These are phyloP conservation scores for Caloenas nicobarica DNA, from an alignment of 2,113 vertebrate species.

Conservation along the genomic window DNA sequence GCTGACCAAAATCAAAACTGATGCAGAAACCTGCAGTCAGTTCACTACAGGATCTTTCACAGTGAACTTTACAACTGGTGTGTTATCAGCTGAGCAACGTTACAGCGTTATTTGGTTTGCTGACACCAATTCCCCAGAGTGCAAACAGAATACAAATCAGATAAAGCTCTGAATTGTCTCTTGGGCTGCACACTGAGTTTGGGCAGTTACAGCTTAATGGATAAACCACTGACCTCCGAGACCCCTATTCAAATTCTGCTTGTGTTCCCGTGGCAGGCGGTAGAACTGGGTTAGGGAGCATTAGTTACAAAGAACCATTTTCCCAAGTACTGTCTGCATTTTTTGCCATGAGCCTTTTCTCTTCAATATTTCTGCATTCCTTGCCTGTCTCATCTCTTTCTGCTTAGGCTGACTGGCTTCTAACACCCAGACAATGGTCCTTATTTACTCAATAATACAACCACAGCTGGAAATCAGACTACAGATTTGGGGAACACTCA, in stretches of 20 bases:
- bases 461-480: background rate
- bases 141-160: conserved; percentile 21
- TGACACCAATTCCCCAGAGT: background rate
- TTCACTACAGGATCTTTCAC: background rate
- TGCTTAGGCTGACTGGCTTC: background rate
- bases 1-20: background rate
- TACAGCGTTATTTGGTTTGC: background rate
- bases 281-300: conserved; percentile 1
- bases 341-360: conserved; percentile 4
- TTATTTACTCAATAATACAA: conserved; percentile 21
- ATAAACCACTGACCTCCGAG: background rate
- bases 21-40: background rate
- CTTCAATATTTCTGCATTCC: background rate
- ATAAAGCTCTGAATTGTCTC: background rate
- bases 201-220: background rate
- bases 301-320: background rate
- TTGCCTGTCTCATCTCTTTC: conserved; percentile 24
- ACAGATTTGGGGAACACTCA: background rate
- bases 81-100: background rate
- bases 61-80: background rate
- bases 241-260: background rate
- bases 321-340: background rate
- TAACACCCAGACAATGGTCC: background rate
- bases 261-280: background rate
- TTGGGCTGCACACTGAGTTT: background rate